Percentiles rank a stretch among this genome's conserved stretches.
These are phyloP conservation scores for Grantiella picta DNA, from an alignment of 2,113 vertebrate genomes.

Conservation along the genomic window DNA sequence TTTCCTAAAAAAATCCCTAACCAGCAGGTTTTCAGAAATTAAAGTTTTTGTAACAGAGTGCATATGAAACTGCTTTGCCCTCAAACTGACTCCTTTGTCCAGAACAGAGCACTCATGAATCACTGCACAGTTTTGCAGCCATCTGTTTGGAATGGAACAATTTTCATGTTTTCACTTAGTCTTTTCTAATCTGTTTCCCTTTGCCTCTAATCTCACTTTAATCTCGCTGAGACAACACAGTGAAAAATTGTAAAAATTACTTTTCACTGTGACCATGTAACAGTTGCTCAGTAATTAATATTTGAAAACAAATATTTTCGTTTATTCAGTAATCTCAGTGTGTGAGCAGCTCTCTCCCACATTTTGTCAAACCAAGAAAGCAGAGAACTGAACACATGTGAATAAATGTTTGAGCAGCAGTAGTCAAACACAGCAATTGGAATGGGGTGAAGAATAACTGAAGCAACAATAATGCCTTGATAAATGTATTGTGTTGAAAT, in stretches of 20 bases:
- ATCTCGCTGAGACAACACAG: neutral
- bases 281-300: neutral
- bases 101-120: neutral
- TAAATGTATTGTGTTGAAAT: neutral
- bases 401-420: neutral
- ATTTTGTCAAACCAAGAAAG: neutral
- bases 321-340: neutral
- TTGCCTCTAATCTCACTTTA: neutral
- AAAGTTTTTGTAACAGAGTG: neutral
- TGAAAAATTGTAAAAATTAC: neutral
- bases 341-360: neutral
- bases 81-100: neutral
- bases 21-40: neutral
- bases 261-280: neutral
- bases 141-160: neutral
- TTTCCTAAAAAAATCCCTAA: neutral
- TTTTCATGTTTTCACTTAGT: neutral
- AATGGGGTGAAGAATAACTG: neutral
- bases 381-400: neutral
- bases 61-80: neutral
- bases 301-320: neutral
- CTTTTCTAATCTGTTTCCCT: neutral
- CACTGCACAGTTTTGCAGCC: neutral
- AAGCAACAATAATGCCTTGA: neutral
- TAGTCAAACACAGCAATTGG: neutral